These are phyloP conservation scores for Dinocampus coccinellae DNA, from an alignment of 2,888 invertebrate genomes.

Conservation along the genomic window DNA sequence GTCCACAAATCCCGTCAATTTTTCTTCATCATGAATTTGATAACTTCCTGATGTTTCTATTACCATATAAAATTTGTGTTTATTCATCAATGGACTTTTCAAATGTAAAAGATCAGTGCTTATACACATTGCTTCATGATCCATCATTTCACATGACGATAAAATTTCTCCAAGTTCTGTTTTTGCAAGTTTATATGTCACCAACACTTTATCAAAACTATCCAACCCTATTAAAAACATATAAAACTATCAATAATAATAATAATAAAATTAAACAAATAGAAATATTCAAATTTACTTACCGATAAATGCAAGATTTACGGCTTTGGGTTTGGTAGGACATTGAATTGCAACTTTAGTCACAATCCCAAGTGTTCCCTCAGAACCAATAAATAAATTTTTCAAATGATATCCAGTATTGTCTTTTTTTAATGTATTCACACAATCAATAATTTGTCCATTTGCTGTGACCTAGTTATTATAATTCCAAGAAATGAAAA, in stretches of 20 bases:
- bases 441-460: slow-evolving; percentile 87
- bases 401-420: slow-evolving; percentile 98
- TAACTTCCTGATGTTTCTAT: slow-evolving; percentile 92
- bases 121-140: slow-evolving; percentile 79
- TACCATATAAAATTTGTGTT: slow-evolving; percentile 85
- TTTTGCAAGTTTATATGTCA: slow-evolving; percentile 82
- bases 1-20: slow-evolving; percentile 84
- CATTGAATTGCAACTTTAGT: slow-evolving; percentile 94
- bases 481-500: neutral
- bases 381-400: slow-evolving; percentile 97
- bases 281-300: slow-evolving; percentile 47
- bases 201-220: slow-evolving; percentile 83
- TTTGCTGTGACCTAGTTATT: slow-evolving; percentile 81
- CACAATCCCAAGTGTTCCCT: slow-evolving; percentile 95
- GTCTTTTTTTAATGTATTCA: slow-evolving; percentile 92
- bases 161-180: slow-evolving; percentile 87
- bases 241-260: neutral
- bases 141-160: slow-evolving; percentile 97
- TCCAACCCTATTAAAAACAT: slow-evolving; percentile 74
- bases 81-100: slow-evolving; percentile 67
- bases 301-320: slow-evolving; percentile 93
- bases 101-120: slow-evolving; percentile 76
- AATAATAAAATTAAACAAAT: too few species aligned
- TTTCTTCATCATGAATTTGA: slow-evolving; percentile 87
- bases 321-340: slow-evolving; percentile 84